Percentiles rank a stretch among this genome's conserved stretches.
These are phyloP conservation scores for Amphipyra tragopoginis DNA, from an alignment of 2,888 invertebrate genomes.

Conservation along the genomic window DNA sequence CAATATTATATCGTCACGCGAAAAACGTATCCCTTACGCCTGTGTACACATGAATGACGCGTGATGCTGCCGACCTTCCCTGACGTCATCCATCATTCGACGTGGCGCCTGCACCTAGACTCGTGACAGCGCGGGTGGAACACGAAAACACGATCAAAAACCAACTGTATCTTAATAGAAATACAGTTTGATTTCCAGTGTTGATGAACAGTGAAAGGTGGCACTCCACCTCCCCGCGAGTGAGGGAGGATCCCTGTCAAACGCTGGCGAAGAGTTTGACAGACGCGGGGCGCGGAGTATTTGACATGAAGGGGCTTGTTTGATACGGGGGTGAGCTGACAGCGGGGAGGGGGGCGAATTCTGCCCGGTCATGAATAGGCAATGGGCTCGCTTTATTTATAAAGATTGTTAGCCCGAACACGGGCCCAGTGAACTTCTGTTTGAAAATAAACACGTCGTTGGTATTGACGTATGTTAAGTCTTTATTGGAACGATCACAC, in stretches of 20 bases:
- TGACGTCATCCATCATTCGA: slow-evolving; percentile 90
- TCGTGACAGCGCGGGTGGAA: slow-evolving; percentile 82
- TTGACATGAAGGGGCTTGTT: slow-evolving; percentile 90
- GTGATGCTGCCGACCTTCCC: slow-evolving; percentile 89
- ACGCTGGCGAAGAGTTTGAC: slow-evolving; percentile 90
- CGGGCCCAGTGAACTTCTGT: slow-evolving; percentile 83
- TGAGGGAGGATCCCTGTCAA: slow-evolving; percentile 89
- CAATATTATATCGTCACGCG: slow-evolving; percentile 90
- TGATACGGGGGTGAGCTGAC: slow-evolving; percentile 87
- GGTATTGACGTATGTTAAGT: slow-evolving; percentile 64
- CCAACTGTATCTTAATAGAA: slow-evolving; percentile 48
- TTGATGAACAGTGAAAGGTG: slow-evolving; percentile 71
- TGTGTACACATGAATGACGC: slow-evolving; percentile 90
- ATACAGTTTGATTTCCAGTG: slow-evolving; percentile 60
- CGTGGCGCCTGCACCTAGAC: slow-evolving; percentile 90
- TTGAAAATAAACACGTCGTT: slow-evolving; percentile 81
- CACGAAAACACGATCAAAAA: slow-evolving; percentile 44
- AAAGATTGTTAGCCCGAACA: slow-evolving; percentile 86
- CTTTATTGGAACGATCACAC: slow-evolving; percentile 48
- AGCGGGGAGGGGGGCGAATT: slow-evolving; percentile 83
- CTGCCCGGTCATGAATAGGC: slow-evolving; percentile 90
- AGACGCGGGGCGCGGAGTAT: slow-evolving; percentile 90
- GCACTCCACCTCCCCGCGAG: slow-evolving; percentile 84
- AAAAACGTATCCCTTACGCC: slow-evolving; percentile 90
- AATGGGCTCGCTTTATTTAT: slow-evolving; percentile 90